Evolutionary conservation across 2,888 invertebrate species (phyloP), one percentile per base, ranked within the genome.

Genomic region (Epinotia brunnichana): DNA sequence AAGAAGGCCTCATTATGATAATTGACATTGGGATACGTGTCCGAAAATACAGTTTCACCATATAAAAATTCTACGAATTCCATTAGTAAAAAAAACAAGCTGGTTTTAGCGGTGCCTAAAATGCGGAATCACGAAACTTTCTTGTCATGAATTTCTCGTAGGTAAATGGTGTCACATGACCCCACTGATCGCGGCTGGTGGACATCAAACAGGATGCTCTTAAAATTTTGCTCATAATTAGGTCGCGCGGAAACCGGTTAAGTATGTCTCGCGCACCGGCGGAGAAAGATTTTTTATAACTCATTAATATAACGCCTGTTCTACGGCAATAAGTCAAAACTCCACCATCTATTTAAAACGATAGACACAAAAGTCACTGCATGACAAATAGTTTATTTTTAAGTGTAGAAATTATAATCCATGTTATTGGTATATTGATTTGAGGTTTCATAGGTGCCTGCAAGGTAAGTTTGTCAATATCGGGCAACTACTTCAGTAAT

Each of bases 151-250:
- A 62, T 68, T 61, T 51, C 56, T 72, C 24, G 62, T 19, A n/a
- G n/a, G n/a, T n/a, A 41, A 56, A 51, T 53, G 51, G 60, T 61
- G 61, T 68, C 72, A 56, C 51, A 17, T 68, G 62, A 51, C 72
- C 9, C 62, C 66, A 67, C 39, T 67, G 56, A 44, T 61, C 56
- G 29, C 11, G 17, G 56, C 62, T 48, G 19, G 51, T 53, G 51
- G 29, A 17, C 39, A 62, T 63, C 51, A 66, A 54, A 54, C 77
- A 77, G 77, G 77, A 76, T 75, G 66, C 57, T 62, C 57, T 41
- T 61, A 53, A 63, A 73, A 44, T 63, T 59, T 74, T 75, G 70
- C 76, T 74, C 24, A 76, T 76, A 79, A 77, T 63, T 73, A 63
- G 73, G 73, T 73, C 69, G 53, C 67, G n/a, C 19, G 2, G 2